A percentile compares a stretch with the other conserved stretches of the same genome.
Evolutionary conservation across 2,797 vertebrate species (phyloP).

Genomic region (Remorina albescens): DNA sequence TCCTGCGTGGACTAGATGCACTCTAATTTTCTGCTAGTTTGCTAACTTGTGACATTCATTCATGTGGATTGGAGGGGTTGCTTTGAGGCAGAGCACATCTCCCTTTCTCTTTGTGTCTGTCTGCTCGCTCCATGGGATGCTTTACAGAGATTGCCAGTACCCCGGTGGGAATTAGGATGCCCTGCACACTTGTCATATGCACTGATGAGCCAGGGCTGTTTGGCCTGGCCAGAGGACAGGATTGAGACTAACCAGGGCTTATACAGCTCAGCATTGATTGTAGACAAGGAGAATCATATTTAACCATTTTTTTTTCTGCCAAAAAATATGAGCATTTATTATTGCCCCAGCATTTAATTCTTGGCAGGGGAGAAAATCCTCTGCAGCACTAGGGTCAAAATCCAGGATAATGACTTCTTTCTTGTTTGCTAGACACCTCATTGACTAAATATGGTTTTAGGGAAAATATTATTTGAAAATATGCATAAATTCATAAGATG

Average conservation of each 20-base stretch:
- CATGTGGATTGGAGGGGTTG: conserved; percentile 12
- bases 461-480: not conserved
- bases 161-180: conserved; percentile 22
- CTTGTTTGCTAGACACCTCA: not conserved
- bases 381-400: conserved; percentile 3
- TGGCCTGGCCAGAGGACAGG: conserved; percentile 21
- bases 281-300: conserved; percentile 11
- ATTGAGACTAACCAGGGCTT: conserved; percentile 20
- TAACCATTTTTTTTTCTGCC: not conserved
- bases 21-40: conserved; percentile 8
- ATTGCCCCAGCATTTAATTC: conserved; percentile 1
- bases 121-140: conserved; percentile 12
- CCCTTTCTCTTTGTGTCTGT: not conserved
- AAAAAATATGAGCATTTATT: conserved; percentile 5
- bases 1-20: not conserved
- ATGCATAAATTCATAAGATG: not conserved
- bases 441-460: not conserved
- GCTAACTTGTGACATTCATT: conserved; percentile 21
- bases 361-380: conserved; percentile 11
- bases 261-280: conserved; percentile 25
- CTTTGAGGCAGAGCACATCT: conserved; percentile 17
- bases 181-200: conserved; percentile 47
- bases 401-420: conserved; percentile 12
- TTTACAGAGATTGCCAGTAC: conserved; percentile 33
- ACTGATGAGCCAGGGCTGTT: conserved; percentile 46